Base-by-base conservation (phyloP, 2,888 invertebrate genomes). In the Drosophila paranaensis region DNA sequence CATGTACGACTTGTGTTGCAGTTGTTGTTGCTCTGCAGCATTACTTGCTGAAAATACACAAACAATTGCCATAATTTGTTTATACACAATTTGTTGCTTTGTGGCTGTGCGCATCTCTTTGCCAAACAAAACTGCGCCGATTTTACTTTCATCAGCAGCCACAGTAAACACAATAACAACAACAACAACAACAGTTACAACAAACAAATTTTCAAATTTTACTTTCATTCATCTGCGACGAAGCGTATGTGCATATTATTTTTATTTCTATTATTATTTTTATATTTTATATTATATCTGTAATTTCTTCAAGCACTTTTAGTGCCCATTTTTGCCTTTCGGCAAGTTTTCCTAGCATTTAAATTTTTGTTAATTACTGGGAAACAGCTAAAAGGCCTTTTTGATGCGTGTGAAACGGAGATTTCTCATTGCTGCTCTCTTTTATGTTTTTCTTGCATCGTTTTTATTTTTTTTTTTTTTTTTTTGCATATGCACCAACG, bases 141-240 rank as follows among this genome's bases (percentile, higher is more conserved):
- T 90, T 90, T 91, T 89, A 90, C 91, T 91, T 91, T 90, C 91
- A 83, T 87, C 86, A 77, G 64, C 74, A 60, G 2, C 54, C 64
- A 30, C 65, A 70, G 25, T 72, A 65, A 33, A 56, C 66, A 16
- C 53, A 77, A 25, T 60, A 71, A 42, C 53, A 55, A 42, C 55
- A 2, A 5, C 64, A 69, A 39, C 64, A 73, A 50, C 65, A 63
- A 55, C 30, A 43, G 35, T 35, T 40, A 61, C 70, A 70, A 58
- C 74, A 58, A 74, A 50, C 13, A 35, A 16, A 74, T 83, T 83
- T 83, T 79, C 62, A 79, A 79, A 86, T 78, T 76, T 88, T 88
- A 88, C 84, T 84, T 84, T 84, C 88, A 88, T 82, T 63, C 86
- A 88, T 68, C 72, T 77, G 56, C 65, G 30, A 56, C 54, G 48